Conservation (phyloP, 35 echinoderm and acorn worm genomes). For the Apostichopus californicus region DNA sequence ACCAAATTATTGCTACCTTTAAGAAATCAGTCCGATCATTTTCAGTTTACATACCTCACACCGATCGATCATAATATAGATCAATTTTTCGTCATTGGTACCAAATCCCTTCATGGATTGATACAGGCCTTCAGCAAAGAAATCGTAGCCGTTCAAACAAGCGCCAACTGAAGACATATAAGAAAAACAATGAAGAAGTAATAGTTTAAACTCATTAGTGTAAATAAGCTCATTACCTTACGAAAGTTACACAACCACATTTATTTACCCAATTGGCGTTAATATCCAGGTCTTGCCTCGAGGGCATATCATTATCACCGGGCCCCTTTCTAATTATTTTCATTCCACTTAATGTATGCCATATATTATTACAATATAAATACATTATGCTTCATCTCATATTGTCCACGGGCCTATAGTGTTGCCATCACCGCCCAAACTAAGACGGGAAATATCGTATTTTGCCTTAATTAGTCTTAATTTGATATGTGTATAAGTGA, state of each 20-base stretch:
- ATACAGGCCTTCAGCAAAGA: conserved; percentile 76
- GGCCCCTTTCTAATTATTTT: too few species aligned
- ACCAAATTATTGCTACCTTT: too few species aligned
- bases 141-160: conserved; percentile 36
- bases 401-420: too few species aligned
- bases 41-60: conserved; percentile 71
- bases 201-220: neutral
- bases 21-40: too few species aligned
- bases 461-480: neutral
- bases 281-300: too few species aligned
- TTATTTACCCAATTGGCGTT: neutral
- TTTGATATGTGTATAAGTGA: neutral
- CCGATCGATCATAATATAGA: conserved; percentile 71
- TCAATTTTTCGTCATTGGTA: conserved; percentile 82
- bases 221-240: neutral
- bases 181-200: neutral
- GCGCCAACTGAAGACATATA: neutral
- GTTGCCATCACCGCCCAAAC: neutral
- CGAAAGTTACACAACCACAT: neutral
- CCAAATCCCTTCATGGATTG: conserved; percentile 84
- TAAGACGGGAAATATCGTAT: neutral
- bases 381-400: too few species aligned
- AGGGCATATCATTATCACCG: too few species aligned
- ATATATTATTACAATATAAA: too few species aligned
- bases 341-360: too few species aligned